Evolutionary conservation across 1,140 invertebrate species (phyloP), one percentile per base, ranked within the genome.

Genomic region (Drosophila tsacasi): DNA sequence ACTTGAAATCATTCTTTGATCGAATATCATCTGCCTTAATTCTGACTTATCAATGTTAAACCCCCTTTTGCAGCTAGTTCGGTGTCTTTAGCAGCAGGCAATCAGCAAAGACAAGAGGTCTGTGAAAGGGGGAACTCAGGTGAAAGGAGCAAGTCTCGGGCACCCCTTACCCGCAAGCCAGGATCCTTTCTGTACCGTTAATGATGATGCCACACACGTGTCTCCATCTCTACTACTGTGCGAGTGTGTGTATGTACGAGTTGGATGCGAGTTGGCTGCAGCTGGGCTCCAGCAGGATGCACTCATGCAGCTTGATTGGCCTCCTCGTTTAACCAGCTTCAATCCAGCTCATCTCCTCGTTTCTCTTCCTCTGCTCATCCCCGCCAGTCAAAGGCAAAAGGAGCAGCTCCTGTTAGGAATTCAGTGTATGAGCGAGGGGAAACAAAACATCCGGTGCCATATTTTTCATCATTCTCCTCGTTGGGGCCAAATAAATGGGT

Each of bases 241-340:
- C 47, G 19, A 1, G 19, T 35, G 46, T 47, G 32, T 47, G 17
- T 58, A n/a, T 59, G 27, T 52, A 52, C 49, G 2, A 52, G 49
- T 52, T 52, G 49, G 27, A 30, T 52, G 27, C 49, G 49, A 27
- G 52, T 21, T 57, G 64, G 44, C 65, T 47, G 76, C 40, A 75
- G 57, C 47, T 63, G 49, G 49, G 47, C 44, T 63, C 52, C 63
- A 75, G 71, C 66, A 63, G 50, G 27, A 83, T 74, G 83, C 83
- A 89, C 80, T 89, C 84, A 87, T 87, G 83, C 83, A 87, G 83
- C 80, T 87, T 87, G 84, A 87, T 87, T 87, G 83, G 76, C 83
- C 84, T 46, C 78, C 83, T 55, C 64, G 64, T 46, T 71, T 46
- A 71, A 69, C 60, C 59, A 39, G 30, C 39, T 55, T 17, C 61